Percentiles rank a stretch among this genome's conserved stretches.
phyloP scores from a whole-genome alignment of 2,888 invertebrate species.

The Digitonthophagus gazella region DNA sequence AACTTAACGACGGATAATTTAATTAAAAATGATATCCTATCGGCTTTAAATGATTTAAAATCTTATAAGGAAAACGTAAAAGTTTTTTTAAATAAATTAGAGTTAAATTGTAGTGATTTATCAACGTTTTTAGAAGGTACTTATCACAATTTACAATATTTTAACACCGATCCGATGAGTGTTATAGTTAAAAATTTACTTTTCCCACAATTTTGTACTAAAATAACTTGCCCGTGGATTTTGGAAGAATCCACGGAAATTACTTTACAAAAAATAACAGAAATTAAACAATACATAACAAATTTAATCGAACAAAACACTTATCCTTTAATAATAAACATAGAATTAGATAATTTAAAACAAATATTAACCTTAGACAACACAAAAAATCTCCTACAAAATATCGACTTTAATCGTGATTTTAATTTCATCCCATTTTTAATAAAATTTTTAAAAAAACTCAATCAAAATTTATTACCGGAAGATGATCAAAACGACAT shows the following conservation, averaged over 20 bases:
- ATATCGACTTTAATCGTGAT: neutral
- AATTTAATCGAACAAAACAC: neutral
- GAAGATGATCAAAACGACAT: constrained; percentile 3
- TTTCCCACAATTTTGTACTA: neutral
- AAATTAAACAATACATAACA: constrained; percentile 8
- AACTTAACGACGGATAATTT: neutral
- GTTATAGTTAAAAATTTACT: constrained; percentile 1
- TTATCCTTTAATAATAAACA: constrained; percentile 1
- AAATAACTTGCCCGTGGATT: constrained; percentile 13
- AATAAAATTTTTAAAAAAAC: neutral
- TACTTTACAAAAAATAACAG: neutral
- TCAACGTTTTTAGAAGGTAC: neutral
- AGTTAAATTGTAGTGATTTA: constrained; percentile 5
- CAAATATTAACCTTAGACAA: neutral
- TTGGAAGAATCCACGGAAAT: neutral
- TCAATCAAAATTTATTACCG: neutral
- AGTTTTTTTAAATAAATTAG: neutral
- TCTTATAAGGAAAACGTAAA: neutral
- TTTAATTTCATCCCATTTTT: neutral
- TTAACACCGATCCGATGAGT: neutral
- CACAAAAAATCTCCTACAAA: neutral
- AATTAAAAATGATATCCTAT: constrained; percentile 1
- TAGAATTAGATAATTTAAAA: constrained; percentile 8
- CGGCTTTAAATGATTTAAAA: neutral
- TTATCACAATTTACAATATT: neutral